Conservation (phyloP, 2,797 vertebrate species). For the Mormyrus hasselquistii region DNA sequence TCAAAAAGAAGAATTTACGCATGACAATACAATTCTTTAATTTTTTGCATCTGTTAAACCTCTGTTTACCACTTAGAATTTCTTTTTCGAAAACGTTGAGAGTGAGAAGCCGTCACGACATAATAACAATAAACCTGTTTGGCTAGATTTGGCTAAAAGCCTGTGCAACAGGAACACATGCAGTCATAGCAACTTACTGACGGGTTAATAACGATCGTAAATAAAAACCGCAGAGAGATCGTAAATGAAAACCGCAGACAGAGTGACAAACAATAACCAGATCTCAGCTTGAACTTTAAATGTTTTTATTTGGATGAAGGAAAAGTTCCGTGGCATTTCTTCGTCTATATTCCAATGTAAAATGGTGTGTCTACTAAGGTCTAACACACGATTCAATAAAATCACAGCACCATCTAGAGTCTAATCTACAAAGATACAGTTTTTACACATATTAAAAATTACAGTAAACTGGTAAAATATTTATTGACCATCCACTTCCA, state of each 20-base stretch:
- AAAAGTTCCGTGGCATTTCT: neutral
- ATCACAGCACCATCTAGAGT: neutral
- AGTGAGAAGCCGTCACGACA: neutral
- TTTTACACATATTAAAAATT: neutral
- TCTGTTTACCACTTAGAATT: neutral
- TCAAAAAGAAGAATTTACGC: neutral
- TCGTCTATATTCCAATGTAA: neutral
- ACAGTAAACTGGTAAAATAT: neutral
- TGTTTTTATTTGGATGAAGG: neutral
- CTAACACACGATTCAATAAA: neutral
- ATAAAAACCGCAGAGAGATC: neutral
- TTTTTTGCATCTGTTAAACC: neutral
- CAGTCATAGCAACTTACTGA: neutral
- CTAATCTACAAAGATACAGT: neutral
- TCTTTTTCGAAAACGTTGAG: neutral
- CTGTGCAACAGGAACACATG: neutral
- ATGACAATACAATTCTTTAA: neutral
- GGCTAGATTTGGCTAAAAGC: neutral
- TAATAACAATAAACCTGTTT: neutral
- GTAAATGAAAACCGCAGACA: neutral
- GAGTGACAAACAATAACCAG: neutral
- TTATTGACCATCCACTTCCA: neutral
- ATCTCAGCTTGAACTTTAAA: neutral
- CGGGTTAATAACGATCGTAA: neutral
- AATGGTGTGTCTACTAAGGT: neutral